Evolutionary conservation across 2,113 vertebrate species (phyloP).

Genomic region (Bolborhynchus lineola): DNA sequence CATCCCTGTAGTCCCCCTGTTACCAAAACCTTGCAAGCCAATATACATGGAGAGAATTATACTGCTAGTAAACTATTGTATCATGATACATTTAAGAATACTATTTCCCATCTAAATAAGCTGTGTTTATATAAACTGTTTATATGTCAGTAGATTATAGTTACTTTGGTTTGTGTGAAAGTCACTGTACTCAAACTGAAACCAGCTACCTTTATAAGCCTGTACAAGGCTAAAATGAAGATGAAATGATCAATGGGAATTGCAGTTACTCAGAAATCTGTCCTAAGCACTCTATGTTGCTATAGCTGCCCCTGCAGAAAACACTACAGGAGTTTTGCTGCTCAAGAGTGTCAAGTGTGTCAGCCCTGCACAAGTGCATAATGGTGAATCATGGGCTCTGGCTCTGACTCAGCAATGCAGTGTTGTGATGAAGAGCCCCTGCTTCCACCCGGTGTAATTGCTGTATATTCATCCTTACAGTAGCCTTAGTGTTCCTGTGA

Average conservation of each 20-base stretch:
- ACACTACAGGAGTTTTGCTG: not conserved
- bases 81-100: not conserved
- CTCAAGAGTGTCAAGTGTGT: not conserved
- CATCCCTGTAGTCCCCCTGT: not conserved
- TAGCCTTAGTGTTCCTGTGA: not conserved
- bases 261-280: not conserved
- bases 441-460: not conserved
- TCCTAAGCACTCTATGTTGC: not conserved
- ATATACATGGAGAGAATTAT: not conserved
- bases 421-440: not conserved
- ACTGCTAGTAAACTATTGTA: not conserved
- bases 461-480: not conserved
- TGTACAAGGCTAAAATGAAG: not conserved
- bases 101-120: not conserved
- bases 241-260: not conserved
- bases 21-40: not conserved
- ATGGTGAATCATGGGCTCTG: not conserved
- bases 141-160: not conserved
- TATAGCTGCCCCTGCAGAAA: not conserved
- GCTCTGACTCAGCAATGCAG: not conserved
- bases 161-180: not conserved
- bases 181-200: not conserved
- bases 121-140: not conserved
- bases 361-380: fast-evolving
- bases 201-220: not conserved